Conservation (phyloP, 1,140 invertebrate genomes). For the Asbolus verrucosus region DNA sequence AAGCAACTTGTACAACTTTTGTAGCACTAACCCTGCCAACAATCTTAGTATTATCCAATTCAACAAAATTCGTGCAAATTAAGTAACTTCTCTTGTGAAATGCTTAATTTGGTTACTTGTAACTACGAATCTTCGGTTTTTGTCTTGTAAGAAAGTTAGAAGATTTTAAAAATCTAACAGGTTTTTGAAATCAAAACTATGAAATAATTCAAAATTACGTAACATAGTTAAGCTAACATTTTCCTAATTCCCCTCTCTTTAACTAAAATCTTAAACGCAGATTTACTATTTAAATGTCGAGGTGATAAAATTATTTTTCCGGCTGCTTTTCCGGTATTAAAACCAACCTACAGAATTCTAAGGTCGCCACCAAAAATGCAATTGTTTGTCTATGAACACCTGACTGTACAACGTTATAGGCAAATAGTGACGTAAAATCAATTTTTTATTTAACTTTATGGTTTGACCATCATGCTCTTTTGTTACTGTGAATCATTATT, state of each 20-base stretch:
- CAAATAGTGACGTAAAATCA: no score
- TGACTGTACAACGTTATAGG: no score
- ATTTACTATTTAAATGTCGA: conserved; percentile 18
- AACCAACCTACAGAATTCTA: background rate
- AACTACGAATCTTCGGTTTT: background rate
- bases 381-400: no score
- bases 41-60: conserved; percentile 4
- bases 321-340: background rate
- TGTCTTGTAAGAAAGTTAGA: no score
- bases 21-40: conserved; percentile 9
- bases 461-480: no score
- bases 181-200: background rate
- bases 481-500: no score
- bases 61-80: conserved; percentile 9
- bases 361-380: no score
- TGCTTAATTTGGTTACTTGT: conserved; percentile 10
- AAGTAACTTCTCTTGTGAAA: conserved; percentile 13
- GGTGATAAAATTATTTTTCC: conserved; percentile 13
- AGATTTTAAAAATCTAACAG: no score
- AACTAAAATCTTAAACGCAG: background rate
- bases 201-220: no score
- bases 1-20: no score
- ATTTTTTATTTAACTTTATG: no score
- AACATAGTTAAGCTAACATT: no score
- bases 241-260: background rate